phyloP scores from a whole-genome alignment of 64 coral and sea anemone species.

The Montipora efflorescens region DNA sequence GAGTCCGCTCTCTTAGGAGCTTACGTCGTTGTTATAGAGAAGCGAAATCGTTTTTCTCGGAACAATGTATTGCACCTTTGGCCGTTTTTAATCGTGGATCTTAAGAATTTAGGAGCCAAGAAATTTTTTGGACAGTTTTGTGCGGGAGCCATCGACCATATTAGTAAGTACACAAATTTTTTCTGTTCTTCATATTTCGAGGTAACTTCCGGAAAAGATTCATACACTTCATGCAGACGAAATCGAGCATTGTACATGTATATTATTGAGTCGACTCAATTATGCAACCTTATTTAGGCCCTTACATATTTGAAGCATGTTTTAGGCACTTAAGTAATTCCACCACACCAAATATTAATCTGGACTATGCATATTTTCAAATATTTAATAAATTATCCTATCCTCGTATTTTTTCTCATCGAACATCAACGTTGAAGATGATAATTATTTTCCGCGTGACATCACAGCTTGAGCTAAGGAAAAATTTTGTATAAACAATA shows the following conservation, averaged over 20 bases:
- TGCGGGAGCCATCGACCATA: constrained; percentile 95
- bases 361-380: background rate
- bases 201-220: background rate
- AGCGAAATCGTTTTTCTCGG: constrained; percentile 88
- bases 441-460: background rate
- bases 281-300: background rate
- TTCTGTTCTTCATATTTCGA: background rate
- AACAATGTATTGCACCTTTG: constrained; percentile 96
- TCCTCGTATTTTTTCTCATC: background rate
- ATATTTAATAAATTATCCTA: too few species aligned
- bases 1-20: constrained; percentile 95
- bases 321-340: background rate
- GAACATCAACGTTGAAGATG: background rate
- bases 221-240: background rate
- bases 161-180: constrained; percentile 85
- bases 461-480: background rate
- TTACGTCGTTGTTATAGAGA: constrained; percentile 90
- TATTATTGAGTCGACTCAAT: background rate
- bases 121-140: constrained; percentile 99
- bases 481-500: background rate
- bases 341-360: background rate
- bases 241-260: background rate
- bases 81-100: constrained; percentile 96
- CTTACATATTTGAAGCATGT: background rate
- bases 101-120: constrained; percentile 97